Conservation (phyloP, 1,140 invertebrate genomes). For the Chironomus tepperi region DNA sequence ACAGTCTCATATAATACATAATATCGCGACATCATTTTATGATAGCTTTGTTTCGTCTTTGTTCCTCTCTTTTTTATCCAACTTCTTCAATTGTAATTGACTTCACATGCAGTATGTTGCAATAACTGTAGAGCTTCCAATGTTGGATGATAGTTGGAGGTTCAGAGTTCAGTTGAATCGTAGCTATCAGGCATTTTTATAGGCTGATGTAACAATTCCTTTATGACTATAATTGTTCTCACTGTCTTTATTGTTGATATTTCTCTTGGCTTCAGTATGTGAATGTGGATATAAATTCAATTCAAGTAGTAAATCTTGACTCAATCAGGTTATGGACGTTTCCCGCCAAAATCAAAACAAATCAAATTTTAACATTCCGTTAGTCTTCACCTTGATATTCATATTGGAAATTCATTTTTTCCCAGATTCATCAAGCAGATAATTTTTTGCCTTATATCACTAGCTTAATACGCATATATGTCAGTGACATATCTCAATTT, state of each 20-base stretch:
- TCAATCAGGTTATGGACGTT: too few relatives aligned
- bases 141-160: background rate
- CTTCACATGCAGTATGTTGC: background rate
- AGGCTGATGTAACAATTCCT: background rate
- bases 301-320: too few relatives aligned
- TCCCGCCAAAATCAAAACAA: too few relatives aligned
- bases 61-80: background rate
- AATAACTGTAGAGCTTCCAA: background rate
- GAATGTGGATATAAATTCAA: too few relatives aligned
- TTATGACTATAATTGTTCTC: constrained; percentile 7
- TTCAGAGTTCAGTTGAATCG: background rate
- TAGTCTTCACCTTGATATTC: background rate
- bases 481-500: background rate
- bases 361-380: too few relatives aligned
- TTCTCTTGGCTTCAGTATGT: too few relatives aligned
- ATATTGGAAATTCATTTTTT: background rate
- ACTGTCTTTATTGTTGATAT: background rate
- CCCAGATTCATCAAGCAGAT: background rate
- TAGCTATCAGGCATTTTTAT: background rate
- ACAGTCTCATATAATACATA: background rate
- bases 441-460: background rate
- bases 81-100: constrained; percentile 7
- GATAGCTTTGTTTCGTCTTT: background rate
- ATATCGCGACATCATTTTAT: constrained; percentile 1
- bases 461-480: background rate